Evolutionary conservation across 2,113 vertebrate species (phyloP).

Genomic region (Hippocampus mohnikei): DNA sequence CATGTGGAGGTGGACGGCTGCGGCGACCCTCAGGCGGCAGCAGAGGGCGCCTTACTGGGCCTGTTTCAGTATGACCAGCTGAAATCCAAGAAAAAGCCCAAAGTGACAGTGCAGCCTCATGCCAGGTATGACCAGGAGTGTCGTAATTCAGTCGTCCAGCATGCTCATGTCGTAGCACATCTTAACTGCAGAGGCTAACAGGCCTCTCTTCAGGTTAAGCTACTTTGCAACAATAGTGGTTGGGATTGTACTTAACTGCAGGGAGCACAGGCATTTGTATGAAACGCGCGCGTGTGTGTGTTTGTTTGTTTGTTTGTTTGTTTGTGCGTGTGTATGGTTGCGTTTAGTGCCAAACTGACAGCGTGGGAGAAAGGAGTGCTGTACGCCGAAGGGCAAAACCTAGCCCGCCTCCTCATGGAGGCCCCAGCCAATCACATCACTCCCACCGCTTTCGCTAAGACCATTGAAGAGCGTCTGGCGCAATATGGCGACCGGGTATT

Average conservation of each 20-base stretch:
- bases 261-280: too few relatives aligned
- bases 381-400: conserved; percentile 89
- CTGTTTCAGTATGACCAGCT: conserved; percentile 88
- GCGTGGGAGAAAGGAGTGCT: conserved; percentile 85
- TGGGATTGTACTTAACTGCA: too few relatives aligned
- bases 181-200: too few relatives aligned
- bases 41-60: conserved; percentile 88
- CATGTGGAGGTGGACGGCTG: conserved; percentile 91
- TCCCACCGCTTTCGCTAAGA: conserved; percentile 82
- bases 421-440: conserved; percentile 91
- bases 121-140: conserved; percentile 73
- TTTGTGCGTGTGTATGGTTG: background rate
- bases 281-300: too few relatives aligned
- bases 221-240: too few relatives aligned
- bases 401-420: conserved; percentile 91
- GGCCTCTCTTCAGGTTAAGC: background rate
- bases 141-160: background rate
- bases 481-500: conserved; percentile 71
- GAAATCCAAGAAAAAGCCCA: conserved; percentile 87
- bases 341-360: conserved; percentile 69
- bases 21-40: conserved; percentile 87
- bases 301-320: too few relatives aligned
- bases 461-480: conserved; percentile 80
- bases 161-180: background rate
- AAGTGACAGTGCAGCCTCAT: conserved; percentile 75